Evolutionary conservation across 2,113 vertebrate genomes (phyloP), one percentile per base, ranked within the genome.

Genomic region (human): DNA sequence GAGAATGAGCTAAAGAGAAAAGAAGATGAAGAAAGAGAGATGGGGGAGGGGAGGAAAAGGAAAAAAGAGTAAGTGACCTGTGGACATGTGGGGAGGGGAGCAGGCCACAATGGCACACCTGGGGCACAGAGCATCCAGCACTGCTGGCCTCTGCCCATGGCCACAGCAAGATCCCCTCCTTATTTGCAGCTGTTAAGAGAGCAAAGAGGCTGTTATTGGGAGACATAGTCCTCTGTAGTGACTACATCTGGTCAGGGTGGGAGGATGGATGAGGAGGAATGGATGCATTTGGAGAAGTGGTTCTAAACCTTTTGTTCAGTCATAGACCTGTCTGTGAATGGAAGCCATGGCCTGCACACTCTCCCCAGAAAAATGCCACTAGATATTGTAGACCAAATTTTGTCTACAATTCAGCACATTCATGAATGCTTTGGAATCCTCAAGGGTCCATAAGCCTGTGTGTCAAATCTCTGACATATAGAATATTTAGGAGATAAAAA

Each of bases 251-350:
- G 32, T 95, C 90, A 80, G 68, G 93, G 90, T 59, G 43, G 73
- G 80, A 79, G 61, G 25, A 38, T 72, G 35, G 86, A 72, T 89
- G 48, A 93, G 70, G 55, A 90, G n/a, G 89, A 91, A 85, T 66
- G 32, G n/a, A 73, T 43, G 50, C 32, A 73, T 57, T 76, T 59
- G 91, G 38, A 96, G 45, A 88, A 96, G 89, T 84, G n/a, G 22
- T 45, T 88, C 43, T 96, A 80, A 64, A 94, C 16, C 89, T 90
- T 83, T 68, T 89, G 68, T 93, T 89, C 59, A 94, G 93, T 96
- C 82, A 79, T 43, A 81, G 75, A 70, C 27, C 40, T 94, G 25
- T 83, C 81, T 96, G 92, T 94, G 66, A 95, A 92, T 86, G 35
- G 95, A 96, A 85, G 59, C 55, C 68, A 23, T 82, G 61, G 23